Base-by-base conservation (phyloP, 1,140 invertebrate species). In the Drosophila kepulauana region DNA sequence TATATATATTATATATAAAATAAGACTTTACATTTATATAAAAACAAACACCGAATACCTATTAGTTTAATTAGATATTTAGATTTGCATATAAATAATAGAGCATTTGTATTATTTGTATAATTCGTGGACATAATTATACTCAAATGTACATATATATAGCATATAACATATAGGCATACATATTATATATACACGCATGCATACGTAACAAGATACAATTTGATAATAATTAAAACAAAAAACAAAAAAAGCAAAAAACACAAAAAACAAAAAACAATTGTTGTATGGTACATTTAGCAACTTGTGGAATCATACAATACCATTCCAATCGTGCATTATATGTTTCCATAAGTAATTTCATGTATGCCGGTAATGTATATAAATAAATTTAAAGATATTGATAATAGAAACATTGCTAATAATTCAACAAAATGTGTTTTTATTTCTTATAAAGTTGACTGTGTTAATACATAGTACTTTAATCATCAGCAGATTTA, bases 31-130 rank as follows among this genome's bases (percentile, higher is more conserved):
- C 75, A 69, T 59, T 76, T 75, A 76, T 67, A 75, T 68, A 78
- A 38, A 38, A 38, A 38, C 20, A 38, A 66, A 62, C 70, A 82
- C 74, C 51, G 69, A 58, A 70, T 78, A 82, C 61, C 70, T 79
- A 75, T 65, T 80, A 85, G 73, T 57, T 70, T 87, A 75, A 78
- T 59, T 71, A 68, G 46, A 78, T 59, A 58, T 79, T 75, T 79
- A 82, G 64, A 70, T 72, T 90, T 71, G 69, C 65, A 78, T 68
- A 82, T 63, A 82, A 68, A 57, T 65, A 72, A 77, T 38, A 82
- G 76, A 75, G 74, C 77, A 90, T 91, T 89, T 87, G 78, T 89
- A 91, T 89, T 81, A 91, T 87, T 91, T 91, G 81, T 91, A 91
- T 78, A 80, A 87, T 61, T 67, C 25, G 56, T 54, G 45, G 46